Evolutionary conservation across 2,113 vertebrate genomes (phyloP), one percentile per base, ranked within the genome.

Genomic region (Cairina moschata): DNA sequence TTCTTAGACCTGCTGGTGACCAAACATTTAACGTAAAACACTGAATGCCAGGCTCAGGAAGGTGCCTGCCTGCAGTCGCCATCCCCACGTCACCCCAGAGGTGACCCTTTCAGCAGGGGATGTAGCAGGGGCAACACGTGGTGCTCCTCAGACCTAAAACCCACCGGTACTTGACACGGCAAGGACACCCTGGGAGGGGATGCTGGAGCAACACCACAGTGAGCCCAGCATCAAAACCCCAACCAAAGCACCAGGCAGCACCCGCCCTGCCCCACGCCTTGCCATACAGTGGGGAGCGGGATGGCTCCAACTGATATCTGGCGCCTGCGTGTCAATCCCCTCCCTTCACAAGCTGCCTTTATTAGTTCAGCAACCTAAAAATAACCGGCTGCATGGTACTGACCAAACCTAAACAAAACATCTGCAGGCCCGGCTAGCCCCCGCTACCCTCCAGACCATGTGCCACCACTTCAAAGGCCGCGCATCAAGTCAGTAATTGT

Each of bases 401-500:
- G 95, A 91, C 90, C 95, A 94, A 90, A 31, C 66, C 88, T 93
- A 98, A 97, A 94, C 95, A 92, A 97, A 98, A 97, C 97, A 98
- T 97, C 97, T 95, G 58, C 93, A 91, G 94, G 91, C 93, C 95
- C 90, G 95, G 96, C 96, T 93, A 95, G 96, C 96, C 96, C 26
- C 1, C 94, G 95, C 89, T 94, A 86, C 95, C 95, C 93, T 86
- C 76, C 55, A 80, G 60, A 98, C 94, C 96, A 83, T 76, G 48
- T 88, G 93, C 95, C 92, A 91, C 96, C 95, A 93, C 97, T 97
- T 98, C 98, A 98, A 98, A 98, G 97, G 66, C 88, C 13, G 80
- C 25, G 88, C 96, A 98, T 98, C 98, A 98, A 98, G 97, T 95
- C 97, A 86, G 96, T 98, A 97, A 98, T 98, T 98, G 98, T 98